phyloP scores from a whole-genome alignment of 2,888 invertebrate species.

The Anodontia alba region DNA sequence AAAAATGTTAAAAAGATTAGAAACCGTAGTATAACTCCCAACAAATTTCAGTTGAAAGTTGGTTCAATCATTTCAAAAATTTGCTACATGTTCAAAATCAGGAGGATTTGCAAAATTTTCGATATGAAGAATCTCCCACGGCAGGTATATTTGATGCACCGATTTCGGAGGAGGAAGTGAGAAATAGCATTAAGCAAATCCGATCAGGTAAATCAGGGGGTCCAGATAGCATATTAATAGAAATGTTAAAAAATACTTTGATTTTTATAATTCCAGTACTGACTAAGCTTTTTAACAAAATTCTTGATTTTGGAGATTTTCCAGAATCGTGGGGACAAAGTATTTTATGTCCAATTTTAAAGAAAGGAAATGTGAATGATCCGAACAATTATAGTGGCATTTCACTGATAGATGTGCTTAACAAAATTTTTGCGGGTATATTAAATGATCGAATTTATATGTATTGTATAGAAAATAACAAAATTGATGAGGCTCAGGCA shows the following conservation, averaged over 20 bases:
- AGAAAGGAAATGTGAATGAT: conserved; percentile 5
- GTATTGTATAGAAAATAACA: conserved; percentile 2
- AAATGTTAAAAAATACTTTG: not conserved
- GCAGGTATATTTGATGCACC: not conserved
- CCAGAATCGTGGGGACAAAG: not conserved
- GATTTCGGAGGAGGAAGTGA: conserved; percentile 15
- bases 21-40: too few relatives aligned
- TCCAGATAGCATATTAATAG: not conserved
- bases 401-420: conserved; percentile 14
- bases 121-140: not conserved
- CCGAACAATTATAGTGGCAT: conserved; percentile 27
- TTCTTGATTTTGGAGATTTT: conserved; percentile 21
- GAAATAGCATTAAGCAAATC: not conserved
- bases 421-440: not conserved
- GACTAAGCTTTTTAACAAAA: conserved; percentile 5
- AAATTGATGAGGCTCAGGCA: conserved; percentile 8
- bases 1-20: too few relatives aligned
- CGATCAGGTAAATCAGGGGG: not conserved
- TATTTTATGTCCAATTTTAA: not conserved
- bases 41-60: too few relatives aligned
- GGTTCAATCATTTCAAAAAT: not conserved
- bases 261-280: not conserved
- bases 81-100: not conserved
- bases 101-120: not conserved
- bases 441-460: conserved; percentile 10